Evolutionary conservation across 2,888 invertebrate genomes (phyloP), one percentile per base, ranked within the genome.

Genomic region (Drosophila atripex): DNA sequence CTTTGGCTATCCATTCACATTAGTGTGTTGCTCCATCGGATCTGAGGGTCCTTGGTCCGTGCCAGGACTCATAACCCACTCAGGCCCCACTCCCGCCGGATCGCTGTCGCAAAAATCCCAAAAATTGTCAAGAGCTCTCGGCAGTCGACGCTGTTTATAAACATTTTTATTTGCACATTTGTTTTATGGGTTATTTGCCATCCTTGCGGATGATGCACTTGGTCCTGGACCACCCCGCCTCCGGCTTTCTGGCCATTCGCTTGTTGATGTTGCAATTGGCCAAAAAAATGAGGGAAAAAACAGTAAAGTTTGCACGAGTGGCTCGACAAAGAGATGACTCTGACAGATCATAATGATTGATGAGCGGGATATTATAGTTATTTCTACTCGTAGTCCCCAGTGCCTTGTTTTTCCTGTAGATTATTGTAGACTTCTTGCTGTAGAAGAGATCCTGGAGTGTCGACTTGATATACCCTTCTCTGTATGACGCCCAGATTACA

Each of bases 81-180:
- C 18, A 14, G n/a, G 23, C 18, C 30, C 18, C 30, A 18, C 38
- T 25, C 21, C 1, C n/a, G 49, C 35, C 47, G 55, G 38, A 18
- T 18, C 18, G 18, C 18, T 18, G 18, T 18, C 18, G 18, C 53
- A 28, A 52, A 64, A 63, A 64, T 64, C 63, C 63, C 45, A 18
- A 68, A 58, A 66, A 68, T 47, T 58, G 57, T 58, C 46, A 68
- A 68, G 68, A 68, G 39, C 68, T 57, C 28, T 32, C 52, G 46
- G 21, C 30, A 14, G 46, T 66, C 39, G 54, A 41, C 47, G 54
- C 64, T 69, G 61, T 70, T 70, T 70, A 70, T 70, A 61, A 59
- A 70, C 61, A 70, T 70, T 70, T 70, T 70, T 70, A 70, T 70
- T 70, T 70, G 70, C 61, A 46, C 70, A 63, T 70, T 70, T 70